Evolutionary conservation across 2,888 invertebrate genomes (phyloP), one percentile per base, ranked within the genome.

Genomic region (Stramonita haemastoma): DNA sequence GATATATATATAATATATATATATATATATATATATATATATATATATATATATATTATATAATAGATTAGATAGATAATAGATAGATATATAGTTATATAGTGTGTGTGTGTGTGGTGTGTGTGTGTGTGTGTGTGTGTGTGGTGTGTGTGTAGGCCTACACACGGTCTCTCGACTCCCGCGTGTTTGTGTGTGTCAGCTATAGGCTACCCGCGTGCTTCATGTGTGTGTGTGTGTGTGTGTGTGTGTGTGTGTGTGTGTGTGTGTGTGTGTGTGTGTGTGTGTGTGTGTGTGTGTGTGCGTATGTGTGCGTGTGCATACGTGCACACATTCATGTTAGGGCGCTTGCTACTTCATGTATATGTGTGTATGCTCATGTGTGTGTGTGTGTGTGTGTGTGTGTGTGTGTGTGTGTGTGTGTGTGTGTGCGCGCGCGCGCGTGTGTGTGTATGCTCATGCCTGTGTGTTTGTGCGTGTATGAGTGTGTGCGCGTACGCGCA

Each of bases 231-330:
- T 73, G 73, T n/a, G 73, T 73, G 73, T 73, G 73, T n/a, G 73
- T 73, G 73, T n/a, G 73, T 73, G 73, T 73, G 73, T n/a, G 73
- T 73, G 73, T n/a, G 73, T 73, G 73, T n/a, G 73, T 60, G 60
- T 19, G 60, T 60, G 60, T 19, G 60, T 60, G 60, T 19, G 60
- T 60, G 60, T 19, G 60, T 60, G 60, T 19, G 60, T 60, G 60
- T 19, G 60, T 60, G 73, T n/a, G 73, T 73, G 73, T n/a, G 73
- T 17, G 73, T 73, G 73, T 73, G 73, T 73, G 73, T 73, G 29
- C 26, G 73, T 73, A 26, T 73, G 73, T 73, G 73, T 73, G 73
- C 26, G 29, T 73, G 73, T n/a, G 73, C 26, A 26, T n/a, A 26
- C 26, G 73, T n/a, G 73, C 26, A 26, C 26, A 26, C 26, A 26